These are phyloP conservation scores for Temnothorax longispinosus DNA, from an alignment of 1,140 invertebrate genomes.

Conservation along the genomic window DNA sequence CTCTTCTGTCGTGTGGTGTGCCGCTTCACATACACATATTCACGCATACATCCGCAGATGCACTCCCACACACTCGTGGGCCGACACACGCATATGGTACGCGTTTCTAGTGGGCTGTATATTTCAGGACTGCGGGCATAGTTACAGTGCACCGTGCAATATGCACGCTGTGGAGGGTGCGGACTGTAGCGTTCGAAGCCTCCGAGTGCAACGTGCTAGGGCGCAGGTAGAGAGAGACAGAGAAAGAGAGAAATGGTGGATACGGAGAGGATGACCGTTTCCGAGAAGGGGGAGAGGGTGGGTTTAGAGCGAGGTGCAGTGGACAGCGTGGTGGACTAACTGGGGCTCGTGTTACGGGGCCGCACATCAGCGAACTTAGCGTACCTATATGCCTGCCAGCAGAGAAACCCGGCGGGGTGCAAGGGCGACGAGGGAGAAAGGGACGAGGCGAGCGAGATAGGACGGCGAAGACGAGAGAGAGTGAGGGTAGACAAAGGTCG, in stretches of 20 bases:
- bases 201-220: slow-evolving; percentile 66
- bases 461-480: slow-evolving; percentile 17
- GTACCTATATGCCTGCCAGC: slow-evolving; percentile 70
- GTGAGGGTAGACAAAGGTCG: slow-evolving; percentile 36
- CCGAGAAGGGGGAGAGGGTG: slow-evolving; percentile 48
- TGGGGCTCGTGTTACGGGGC: slow-evolving; percentile 81
- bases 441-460: slow-evolving; percentile 56
- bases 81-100: slow-evolving; percentile 60
- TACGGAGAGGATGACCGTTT: slow-evolving; percentile 69
- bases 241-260: slow-evolving; percentile 62
- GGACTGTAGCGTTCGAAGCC: slow-evolving; percentile 73
- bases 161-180: slow-evolving; percentile 76
- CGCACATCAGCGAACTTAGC: slow-evolving; percentile 76
- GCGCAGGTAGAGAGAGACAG: slow-evolving; percentile 40
- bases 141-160: slow-evolving; percentile 82
- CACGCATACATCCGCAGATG: slow-evolving; percentile 34
- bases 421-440: slow-evolving; percentile 61
- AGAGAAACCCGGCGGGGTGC: slow-evolving; percentile 33
- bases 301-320: slow-evolving; percentile 75
- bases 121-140: slow-evolving; percentile 82
- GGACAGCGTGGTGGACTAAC: slow-evolving; percentile 81
- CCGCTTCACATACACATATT: slow-evolving; percentile 6
- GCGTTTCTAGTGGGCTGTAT: slow-evolving; percentile 79
- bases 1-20: slow-evolving; percentile 39
- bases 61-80: not conserved